Percentiles rank a stretch among this genome's conserved stretches.
phyloP scores from a whole-genome alignment of 2,113 vertebrate species.

The Arenaria interpres region DNA sequence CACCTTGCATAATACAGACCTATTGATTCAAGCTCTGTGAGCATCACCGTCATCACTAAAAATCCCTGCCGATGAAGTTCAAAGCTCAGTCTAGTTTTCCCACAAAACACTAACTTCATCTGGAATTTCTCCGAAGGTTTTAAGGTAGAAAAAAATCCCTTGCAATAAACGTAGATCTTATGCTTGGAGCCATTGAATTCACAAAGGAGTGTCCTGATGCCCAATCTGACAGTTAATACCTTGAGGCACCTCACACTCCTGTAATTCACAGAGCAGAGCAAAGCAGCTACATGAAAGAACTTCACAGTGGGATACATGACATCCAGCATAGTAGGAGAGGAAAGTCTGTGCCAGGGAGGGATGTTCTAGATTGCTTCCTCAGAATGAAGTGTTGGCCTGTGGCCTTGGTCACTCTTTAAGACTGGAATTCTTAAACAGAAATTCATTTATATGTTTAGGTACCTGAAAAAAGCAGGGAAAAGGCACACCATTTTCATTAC shows the following conservation, averaged over 20 bases:
- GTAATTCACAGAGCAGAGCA: not conserved
- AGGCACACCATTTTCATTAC: not conserved
- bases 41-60: not conserved
- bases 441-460: not conserved
- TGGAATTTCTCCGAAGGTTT: not conserved
- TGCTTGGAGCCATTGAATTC: not conserved
- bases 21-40: not conserved
- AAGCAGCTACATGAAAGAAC: not conserved
- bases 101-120: not conserved
- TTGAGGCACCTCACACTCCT: rapidly evolving
- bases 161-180: not conserved
- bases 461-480: not conserved
- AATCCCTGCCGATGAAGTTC: not conserved
- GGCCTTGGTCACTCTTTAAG: not conserved
- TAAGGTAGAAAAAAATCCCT: not conserved
- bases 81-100: not conserved
- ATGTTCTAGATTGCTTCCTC: not conserved
- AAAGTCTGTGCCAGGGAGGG: not conserved
- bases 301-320: not conserved
- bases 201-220: not conserved
- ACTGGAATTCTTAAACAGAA: not conserved
- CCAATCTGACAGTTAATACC: not conserved
- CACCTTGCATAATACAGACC: not conserved
- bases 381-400: not conserved
- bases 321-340: not conserved